These are phyloP conservation scores for Drosophila azteca DNA, from an alignment of 1,140 invertebrate species.

Conservation along the genomic window DNA sequence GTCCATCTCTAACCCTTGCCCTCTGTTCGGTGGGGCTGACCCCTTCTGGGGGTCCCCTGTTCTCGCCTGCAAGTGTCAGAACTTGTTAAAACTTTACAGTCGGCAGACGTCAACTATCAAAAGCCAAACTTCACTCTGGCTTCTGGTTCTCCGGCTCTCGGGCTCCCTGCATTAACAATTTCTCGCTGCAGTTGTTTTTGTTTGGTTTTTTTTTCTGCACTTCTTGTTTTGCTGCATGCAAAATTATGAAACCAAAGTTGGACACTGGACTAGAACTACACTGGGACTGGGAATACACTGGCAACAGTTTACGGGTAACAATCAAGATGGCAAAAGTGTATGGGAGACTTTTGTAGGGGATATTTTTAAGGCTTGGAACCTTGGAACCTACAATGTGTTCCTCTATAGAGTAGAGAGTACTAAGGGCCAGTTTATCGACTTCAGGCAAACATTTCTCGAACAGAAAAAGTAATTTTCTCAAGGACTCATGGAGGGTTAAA, in stretches of 20 bases:
- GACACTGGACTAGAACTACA: not conserved
- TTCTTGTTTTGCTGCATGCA: slow-evolving; percentile 51
- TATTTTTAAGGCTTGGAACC: no score
- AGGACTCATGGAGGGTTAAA: no score
- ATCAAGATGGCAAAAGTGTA: no score
- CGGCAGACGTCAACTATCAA: slow-evolving; percentile 69
- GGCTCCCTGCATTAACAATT: slow-evolving; percentile 47
- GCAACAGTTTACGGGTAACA: no score
- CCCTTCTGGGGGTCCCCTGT: not conserved
- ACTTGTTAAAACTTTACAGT: slow-evolving; percentile 79
- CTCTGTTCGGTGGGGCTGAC: no score
- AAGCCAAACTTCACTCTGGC: slow-evolving; percentile 27
- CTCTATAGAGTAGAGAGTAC: no score
- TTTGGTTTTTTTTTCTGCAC: slow-evolving; percentile 7
- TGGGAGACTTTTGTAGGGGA: no score
- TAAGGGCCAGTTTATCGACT: no score
- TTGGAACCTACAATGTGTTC: no score
- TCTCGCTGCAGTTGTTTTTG: slow-evolving; percentile 25
- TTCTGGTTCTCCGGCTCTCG: slow-evolving; percentile 15
- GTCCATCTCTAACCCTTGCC: slow-evolving; percentile 29
- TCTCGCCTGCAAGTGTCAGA: slow-evolving; percentile 73
- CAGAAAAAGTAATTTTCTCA: no score
- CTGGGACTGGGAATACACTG: not conserved
- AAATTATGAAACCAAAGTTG: slow-evolving; percentile 66
- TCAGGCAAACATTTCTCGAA: no score